These are phyloP conservation scores for Atta texana DNA, from an alignment of 1,140 invertebrate species.

Conservation along the genomic window DNA sequence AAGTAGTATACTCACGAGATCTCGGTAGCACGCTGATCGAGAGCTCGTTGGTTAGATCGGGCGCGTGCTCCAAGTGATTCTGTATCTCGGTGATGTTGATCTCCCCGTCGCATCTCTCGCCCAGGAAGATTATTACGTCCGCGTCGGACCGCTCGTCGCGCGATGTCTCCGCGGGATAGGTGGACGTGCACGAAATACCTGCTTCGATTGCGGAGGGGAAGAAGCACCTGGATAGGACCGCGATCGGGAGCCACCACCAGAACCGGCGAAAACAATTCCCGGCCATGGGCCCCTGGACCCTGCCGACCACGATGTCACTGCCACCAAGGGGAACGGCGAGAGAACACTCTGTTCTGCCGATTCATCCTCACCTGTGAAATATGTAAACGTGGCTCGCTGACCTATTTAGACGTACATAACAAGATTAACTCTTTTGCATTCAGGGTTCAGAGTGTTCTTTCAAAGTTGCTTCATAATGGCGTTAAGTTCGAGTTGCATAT, in stretches of 20 bases:
- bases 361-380: constrained; percentile 14
- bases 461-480: not conserved
- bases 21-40: constrained; percentile 79
- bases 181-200: constrained; percentile 69
- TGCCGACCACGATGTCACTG: constrained; percentile 49
- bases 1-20: constrained; percentile 76
- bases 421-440: not conserved
- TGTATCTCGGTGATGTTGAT: constrained; percentile 76
- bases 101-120: constrained; percentile 80
- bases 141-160: constrained; percentile 60
- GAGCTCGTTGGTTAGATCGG: constrained; percentile 63
- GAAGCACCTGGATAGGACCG: constrained; percentile 78
- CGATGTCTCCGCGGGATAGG: constrained; percentile 61
- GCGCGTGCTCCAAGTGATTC: constrained; percentile 74
- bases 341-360: not conserved
- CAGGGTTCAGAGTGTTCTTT: not conserved
- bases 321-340: constrained; percentile 28
- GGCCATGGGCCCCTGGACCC: constrained; percentile 82
- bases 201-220: constrained; percentile 60
- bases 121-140: constrained; percentile 81
- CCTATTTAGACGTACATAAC: not conserved
- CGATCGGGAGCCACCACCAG: constrained; percentile 84
- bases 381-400: not conserved
- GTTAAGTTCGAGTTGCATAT: not conserved
- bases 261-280: constrained; percentile 81